Percentiles rank a stretch among this genome's conserved stretches.
Evolutionary conservation across 2,113 vertebrate genomes (phyloP).

Genomic region (Marcusenius ussheri): DNA sequence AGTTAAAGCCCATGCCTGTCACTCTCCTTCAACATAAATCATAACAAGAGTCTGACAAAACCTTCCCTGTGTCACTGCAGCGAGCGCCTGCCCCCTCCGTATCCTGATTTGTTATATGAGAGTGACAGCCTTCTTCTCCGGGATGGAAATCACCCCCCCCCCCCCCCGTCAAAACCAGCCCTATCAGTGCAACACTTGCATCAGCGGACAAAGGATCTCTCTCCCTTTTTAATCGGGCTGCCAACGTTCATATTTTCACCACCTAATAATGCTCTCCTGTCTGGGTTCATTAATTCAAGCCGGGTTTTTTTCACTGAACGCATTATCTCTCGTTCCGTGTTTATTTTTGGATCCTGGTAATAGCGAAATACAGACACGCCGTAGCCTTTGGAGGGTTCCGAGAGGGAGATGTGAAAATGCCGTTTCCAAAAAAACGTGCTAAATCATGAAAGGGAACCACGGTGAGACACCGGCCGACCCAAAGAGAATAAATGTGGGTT

Average conservation of each 20-base stretch:
- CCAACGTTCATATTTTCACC: slow-evolving; percentile 9
- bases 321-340: neutral
- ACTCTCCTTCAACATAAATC: slow-evolving; percentile 44
- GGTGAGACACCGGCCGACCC: neutral
- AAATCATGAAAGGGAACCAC: neutral
- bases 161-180: neutral
- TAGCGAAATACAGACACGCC: neutral
- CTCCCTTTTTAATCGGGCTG: slow-evolving; percentile 8
- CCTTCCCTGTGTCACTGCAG: slow-evolving; percentile 24
- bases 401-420: neutral
- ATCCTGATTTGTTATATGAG: slow-evolving; percentile 11
- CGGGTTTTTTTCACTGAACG: neutral
- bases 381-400: slow-evolving; percentile 3
- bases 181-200: neutral
- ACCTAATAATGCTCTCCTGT: slow-evolving; percentile 13
- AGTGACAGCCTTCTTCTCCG: slow-evolving; percentile 16
- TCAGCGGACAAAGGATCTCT: slow-evolving; percentile 6
- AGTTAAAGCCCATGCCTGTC: slow-evolving; percentile 51
- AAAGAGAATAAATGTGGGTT: slow-evolving; percentile 27
- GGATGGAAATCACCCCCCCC: neutral
- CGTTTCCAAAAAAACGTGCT: neutral
- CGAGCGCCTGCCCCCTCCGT: neutral
- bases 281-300: slow-evolving; percentile 13
- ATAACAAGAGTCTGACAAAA: slow-evolving; percentile 36
- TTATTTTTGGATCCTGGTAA: slow-evolving; percentile 7